Base-by-base conservation (phyloP, 1,140 invertebrate species). In the Musca domestica region DNA sequence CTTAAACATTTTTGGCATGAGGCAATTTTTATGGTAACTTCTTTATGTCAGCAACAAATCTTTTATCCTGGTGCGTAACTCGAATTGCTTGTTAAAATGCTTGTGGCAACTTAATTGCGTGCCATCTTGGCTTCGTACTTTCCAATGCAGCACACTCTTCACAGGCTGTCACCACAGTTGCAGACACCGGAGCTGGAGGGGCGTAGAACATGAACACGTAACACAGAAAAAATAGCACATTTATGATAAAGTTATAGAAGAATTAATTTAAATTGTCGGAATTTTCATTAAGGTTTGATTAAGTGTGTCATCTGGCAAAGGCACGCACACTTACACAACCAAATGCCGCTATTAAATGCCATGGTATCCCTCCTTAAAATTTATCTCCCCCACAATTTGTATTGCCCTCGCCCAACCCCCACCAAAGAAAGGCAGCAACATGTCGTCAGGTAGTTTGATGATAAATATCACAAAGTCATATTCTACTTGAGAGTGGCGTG, bases 41-140 rank as follows among this genome's bases (percentile, higher is more conserved):
- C 5, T 12, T 7, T 12, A 41, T 41, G 6, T 41, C 34, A 41
- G 34, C 34, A 41, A 41, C 34, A 41, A 41, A 41, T 41, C 34
- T 41, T 41, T 2, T 41, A 41, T 41, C 34, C 15, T 61, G 19
- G 7, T 17, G 56, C 56, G 56, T 41, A 41, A 41, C 34, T 41
- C 2, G 34, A 2, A 61, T 61, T 19, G 34, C 27, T 61, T 61
- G 56, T 61, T 61, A 61, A 41, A 61, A 61, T 61, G 56, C 56
- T 30, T 61, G 56, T 61, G 56, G 56, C 56, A 61, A 61, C n/a
- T 61, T 61, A 61, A 61, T 61, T 61, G 56, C 56, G 56, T 61
- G 56, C 56, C 19, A 19, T 6, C n/a, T 34, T 61, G 23, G 27
- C 19, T 61, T 19, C 17, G 10, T 61, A 34, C n/a, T 34, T 61